Evolutionary conservation across 2,797 vertebrate species (phyloP).

Genomic region (Antennarius maculatus): DNA sequence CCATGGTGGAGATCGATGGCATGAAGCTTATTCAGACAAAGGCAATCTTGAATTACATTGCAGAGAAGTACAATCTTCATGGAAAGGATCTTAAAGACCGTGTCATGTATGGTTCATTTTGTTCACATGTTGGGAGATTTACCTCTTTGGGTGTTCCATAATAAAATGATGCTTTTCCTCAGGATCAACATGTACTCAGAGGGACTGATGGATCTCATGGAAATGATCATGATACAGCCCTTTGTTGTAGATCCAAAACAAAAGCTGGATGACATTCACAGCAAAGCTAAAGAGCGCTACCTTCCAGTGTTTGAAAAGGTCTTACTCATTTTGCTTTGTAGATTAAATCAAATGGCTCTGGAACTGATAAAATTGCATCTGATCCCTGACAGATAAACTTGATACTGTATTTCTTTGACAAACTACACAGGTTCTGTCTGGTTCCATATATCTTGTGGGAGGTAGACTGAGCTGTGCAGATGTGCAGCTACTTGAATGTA

Average conservation of each 20-base stretch:
- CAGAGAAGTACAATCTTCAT: constrained; percentile 80
- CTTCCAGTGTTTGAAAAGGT: constrained; percentile 91
- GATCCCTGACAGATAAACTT: too few relatives aligned
- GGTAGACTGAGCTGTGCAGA: constrained; percentile 87
- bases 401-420: background rate
- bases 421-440: constrained; percentile 79
- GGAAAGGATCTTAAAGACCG: constrained; percentile 82
- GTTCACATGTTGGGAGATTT: background rate
- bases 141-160: background rate
- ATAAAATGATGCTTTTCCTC: background rate
- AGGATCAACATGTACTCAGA: constrained; percentile 93
- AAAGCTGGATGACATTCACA: constrained; percentile 76
- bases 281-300: constrained; percentile 82
- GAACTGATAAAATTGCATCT: too few relatives aligned
- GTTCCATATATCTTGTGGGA: constrained; percentile 85
- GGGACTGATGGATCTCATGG: constrained; percentile 84
- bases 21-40: constrained; percentile 84
- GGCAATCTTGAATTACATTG: constrained; percentile 83
- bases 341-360: constrained; percentile 7
- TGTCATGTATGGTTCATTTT: constrained; percentile 72
- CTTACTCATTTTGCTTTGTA: background rate
- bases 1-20: constrained; percentile 82
- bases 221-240: constrained; percentile 76
- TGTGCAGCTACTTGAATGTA: constrained; percentile 85
- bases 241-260: constrained; percentile 70